Evolutionary conservation across 2,888 invertebrate genomes (phyloP), one percentile per base, ranked within the genome.

Genomic region (Caenorhabditis uteleia): DNA sequence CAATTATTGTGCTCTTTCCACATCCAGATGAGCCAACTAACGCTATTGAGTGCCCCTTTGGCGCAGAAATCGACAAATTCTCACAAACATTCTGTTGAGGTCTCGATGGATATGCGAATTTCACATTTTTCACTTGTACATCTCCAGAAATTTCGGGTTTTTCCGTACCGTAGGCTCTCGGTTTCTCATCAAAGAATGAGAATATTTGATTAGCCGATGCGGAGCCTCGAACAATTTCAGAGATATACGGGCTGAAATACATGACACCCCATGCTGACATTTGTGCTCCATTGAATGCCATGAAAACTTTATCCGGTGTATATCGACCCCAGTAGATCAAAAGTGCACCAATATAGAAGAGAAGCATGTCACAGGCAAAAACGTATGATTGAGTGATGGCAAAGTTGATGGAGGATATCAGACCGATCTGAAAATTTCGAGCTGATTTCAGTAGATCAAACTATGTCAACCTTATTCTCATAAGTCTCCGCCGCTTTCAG

Each of bases 61-160:
- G 58, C 12, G 56, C 66, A 7, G 51, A 65, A 60, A 85, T 83
- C 3, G 71, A 74, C 12, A 85, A 47, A 56, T 78, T 89, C 51
- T 89, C 88, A 14, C 93, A 85, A 3, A 93, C 90, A 55, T 88
- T 87, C 48, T 88, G 88, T 62, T 90, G 89, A 27, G 88, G 88
- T 20, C 92, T 88, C 0, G 90, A 89, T 1, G 93, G 92, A 85
- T 93, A 93, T 39, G 89, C 88, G 85, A 92, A 92, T 86, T 84
- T 91, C 0, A 92, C 88, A 21, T 88, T 85, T 53, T 88, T 86
- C 64, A 90, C 89, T 29, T 87, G 87, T 0, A 92, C 88, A 78
- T 89, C 87, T 6, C 91, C 91, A 4, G 55, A 18, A 5, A 77
- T 56, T 23, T 68, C 20, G 59, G 59, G 20, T 58, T 58, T 33